Evolutionary conservation across 2,113 vertebrate species (phyloP).

Genomic region (Tympanuchus pallidicinctus): DNA sequence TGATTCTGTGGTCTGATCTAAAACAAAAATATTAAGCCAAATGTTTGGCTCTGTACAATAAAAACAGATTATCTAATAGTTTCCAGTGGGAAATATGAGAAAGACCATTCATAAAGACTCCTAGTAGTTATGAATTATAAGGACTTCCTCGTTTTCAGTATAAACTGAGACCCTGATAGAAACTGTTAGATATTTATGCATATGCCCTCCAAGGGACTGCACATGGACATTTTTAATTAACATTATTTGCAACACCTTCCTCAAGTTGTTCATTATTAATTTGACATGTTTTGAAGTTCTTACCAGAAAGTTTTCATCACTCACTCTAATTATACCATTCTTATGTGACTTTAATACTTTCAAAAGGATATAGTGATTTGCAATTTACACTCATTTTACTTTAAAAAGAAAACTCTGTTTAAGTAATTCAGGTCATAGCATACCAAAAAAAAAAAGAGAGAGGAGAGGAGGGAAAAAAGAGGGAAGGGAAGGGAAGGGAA

Average conservation of each 20-base stretch:
- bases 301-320: slow-evolving; percentile 42
- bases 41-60: slow-evolving; percentile 72
- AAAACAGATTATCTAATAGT: slow-evolving; percentile 81
- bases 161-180: slow-evolving; percentile 58
- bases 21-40: slow-evolving; percentile 75
- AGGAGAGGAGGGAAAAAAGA: too few species aligned
- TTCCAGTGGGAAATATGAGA: slow-evolving; percentile 78
- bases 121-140: slow-evolving; percentile 76
- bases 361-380: slow-evolving; percentile 15
- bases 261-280: slow-evolving; percentile 31
- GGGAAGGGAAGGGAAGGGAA: too few species aligned
- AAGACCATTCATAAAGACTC: slow-evolving; percentile 71
- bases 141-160: slow-evolving; percentile 67
- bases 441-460: background rate
- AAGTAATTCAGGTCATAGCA: background rate
- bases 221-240: slow-evolving; percentile 62
- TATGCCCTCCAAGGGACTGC: slow-evolving; percentile 12
- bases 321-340: slow-evolving; percentile 52
- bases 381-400: slow-evolving; percentile 46
- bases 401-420: slow-evolving; percentile 45
- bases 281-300: slow-evolving; percentile 41
- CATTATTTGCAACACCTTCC: slow-evolving; percentile 57
- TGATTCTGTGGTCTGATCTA: slow-evolving; percentile 71
- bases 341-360: slow-evolving; percentile 29
- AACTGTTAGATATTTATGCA: slow-evolving; percentile 55